Conservation (phyloP, 2,888 invertebrate genomes). For the Lasioglossum morio region DNA sequence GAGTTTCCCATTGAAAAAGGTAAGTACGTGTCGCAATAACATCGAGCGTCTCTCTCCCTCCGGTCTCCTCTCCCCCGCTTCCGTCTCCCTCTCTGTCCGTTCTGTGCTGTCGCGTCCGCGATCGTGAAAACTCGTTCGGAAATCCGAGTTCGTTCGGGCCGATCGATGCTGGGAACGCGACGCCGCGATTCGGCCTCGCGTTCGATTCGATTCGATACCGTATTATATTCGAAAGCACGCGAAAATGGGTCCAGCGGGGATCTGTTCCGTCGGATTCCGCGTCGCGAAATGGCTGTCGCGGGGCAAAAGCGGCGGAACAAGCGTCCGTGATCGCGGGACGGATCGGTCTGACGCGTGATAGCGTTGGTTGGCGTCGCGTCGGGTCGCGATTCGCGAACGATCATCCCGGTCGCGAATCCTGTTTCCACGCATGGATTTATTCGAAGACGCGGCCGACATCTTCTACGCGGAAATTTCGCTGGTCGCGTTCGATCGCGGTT, state of each 20-base stretch:
- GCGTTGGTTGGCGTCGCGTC: neutral
- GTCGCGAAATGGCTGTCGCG: conserved; percentile 51
- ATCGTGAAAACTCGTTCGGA: conserved; percentile 9
- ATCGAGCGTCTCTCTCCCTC: neutral
- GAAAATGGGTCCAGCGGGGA: neutral
- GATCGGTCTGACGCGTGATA: neutral
- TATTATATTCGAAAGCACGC: neutral
- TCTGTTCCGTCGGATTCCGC: neutral
- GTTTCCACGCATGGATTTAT: neutral
- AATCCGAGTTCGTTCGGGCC: conserved; percentile 14
- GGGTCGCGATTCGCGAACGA: neutral
- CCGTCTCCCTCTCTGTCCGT: too few relatives aligned
- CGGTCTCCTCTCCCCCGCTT: neutral
- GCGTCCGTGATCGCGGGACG: neutral
- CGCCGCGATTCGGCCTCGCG: conserved; percentile 2
- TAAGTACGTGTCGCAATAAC: conserved; percentile 19
- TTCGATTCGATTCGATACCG: conserved; percentile 4
- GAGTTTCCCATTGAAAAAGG: conserved; percentile 63
- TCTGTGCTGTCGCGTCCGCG: neutral
- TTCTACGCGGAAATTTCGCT: neutral
- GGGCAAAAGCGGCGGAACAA: neutral
- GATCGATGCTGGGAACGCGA: conserved; percentile 9
- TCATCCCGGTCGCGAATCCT: neutral
- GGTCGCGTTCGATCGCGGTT: neutral
- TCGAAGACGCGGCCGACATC: neutral